Evolutionary conservation across 2,888 invertebrate genomes (phyloP).

Genomic region (Glyphotaelius pellucidus): DNA sequence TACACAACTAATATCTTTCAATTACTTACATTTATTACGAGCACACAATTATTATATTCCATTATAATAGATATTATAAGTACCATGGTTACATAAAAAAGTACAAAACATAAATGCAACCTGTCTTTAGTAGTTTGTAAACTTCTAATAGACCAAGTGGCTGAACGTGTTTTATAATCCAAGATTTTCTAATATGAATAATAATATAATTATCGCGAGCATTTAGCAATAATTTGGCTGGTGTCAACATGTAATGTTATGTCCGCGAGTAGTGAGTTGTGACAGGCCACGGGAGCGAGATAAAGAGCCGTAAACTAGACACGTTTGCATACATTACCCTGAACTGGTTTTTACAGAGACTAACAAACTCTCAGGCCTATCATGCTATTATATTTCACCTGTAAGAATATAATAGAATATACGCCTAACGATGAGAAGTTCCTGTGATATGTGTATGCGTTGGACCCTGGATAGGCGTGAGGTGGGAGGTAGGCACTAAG

Average conservation of each 20-base stretch:
- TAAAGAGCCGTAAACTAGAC: neutral
- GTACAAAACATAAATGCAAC: neutral
- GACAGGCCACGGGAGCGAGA: constrained; percentile 11
- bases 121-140: neutral
- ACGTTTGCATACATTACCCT: neutral
- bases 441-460: neutral
- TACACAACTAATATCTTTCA: neutral
- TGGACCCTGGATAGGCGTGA: too few relatives aligned
- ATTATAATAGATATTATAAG: neutral
- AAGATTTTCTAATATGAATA: constrained; percentile 8
- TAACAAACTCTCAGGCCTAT: neutral
- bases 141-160: neutral
- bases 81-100: neutral
- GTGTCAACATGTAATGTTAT: constrained; percentile 32
- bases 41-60: neutral
- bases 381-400: neutral
- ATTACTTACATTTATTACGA: neutral
- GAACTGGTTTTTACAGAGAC: constrained; percentile 12
- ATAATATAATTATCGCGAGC: constrained; percentile 17
- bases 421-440: neutral
- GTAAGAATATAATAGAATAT: neutral
- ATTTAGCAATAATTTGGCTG: constrained; percentile 33
- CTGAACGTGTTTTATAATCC: constrained; percentile 2
- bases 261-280: neutral
- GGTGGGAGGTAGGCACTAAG: neutral